phyloP scores from a whole-genome alignment of 2,113 vertebrate genomes.

The Cisticola juncidis region DNA sequence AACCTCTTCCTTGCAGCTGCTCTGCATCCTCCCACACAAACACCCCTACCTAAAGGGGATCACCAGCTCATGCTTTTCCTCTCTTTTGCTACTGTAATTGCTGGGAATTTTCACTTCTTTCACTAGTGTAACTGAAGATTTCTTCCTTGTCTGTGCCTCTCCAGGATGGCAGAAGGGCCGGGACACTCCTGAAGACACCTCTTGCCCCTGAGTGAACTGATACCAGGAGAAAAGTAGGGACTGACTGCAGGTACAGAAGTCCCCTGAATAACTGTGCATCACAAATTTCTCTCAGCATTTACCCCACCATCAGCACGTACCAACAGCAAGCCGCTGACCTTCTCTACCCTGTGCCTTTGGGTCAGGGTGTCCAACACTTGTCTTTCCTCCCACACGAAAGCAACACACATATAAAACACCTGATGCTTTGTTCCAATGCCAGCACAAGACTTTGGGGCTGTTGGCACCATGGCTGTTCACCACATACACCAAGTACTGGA shows the following conservation, averaged over 20 bases:
- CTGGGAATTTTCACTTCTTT: neutral
- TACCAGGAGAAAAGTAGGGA: neutral
- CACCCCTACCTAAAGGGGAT: neutral
- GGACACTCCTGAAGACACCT: neutral
- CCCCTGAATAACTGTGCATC: neutral
- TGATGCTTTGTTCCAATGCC: neutral
- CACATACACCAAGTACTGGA: rapidly evolving
- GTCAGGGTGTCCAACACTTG: neutral
- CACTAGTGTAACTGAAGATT: neutral
- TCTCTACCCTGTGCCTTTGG: neutral
- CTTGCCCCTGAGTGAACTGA: neutral
- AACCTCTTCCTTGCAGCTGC: neutral
- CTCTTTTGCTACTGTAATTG: neutral
- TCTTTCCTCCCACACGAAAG: neutral
- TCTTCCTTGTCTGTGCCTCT: neutral
- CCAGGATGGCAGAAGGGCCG: rapidly evolving
- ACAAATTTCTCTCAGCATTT: neutral
- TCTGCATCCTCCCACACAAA: neutral
- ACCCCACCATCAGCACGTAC: neutral
- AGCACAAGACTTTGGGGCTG: neutral
- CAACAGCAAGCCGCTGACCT: neutral
- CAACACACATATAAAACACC: neutral
- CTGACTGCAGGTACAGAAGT: neutral
- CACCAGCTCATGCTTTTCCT: neutral
- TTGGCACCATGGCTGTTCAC: neutral